Conservation (phyloP, 2,888 invertebrate species). For the Oasisia sp. region DNA sequence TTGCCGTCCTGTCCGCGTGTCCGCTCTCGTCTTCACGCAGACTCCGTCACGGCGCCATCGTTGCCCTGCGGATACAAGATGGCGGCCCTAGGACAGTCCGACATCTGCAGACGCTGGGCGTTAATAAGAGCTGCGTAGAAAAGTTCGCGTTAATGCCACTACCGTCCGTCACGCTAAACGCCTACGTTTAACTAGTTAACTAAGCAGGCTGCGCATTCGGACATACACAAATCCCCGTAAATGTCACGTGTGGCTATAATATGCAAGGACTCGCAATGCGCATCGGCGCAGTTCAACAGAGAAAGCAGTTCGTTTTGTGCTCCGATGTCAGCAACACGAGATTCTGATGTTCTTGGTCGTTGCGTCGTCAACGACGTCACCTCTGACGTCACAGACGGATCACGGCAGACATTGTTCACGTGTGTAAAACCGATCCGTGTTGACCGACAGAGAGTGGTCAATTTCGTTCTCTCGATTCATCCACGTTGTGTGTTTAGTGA, state of each 20-base stretch:
- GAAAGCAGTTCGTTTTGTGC: not conserved
- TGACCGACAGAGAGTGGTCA: not conserved
- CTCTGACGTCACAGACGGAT: not conserved
- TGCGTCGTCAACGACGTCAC: not conserved
- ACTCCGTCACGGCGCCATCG: no score
- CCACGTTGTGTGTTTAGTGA: not conserved
- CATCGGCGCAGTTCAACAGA: not conserved
- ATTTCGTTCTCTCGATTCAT: not conserved
- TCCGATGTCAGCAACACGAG: not conserved
- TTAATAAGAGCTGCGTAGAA: not conserved
- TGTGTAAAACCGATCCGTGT: not conserved
- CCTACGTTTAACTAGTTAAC: not conserved
- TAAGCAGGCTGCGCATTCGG: not conserved
- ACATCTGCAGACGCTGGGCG: not conserved
- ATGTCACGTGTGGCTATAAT: not conserved
- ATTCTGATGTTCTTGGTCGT: not conserved
- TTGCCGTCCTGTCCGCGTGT: not conserved
- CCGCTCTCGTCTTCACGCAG: not conserved
- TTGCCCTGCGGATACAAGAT: no score
- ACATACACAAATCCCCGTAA: not conserved
- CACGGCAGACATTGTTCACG: constrained; percentile 1
- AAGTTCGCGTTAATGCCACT: not conserved
- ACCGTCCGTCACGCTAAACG: not conserved
- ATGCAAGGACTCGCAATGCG: not conserved
- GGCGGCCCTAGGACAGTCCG: not conserved